These are phyloP conservation scores for Aythya baeri DNA, from an alignment of 2,113 vertebrate species.

Conservation along the genomic window DNA sequence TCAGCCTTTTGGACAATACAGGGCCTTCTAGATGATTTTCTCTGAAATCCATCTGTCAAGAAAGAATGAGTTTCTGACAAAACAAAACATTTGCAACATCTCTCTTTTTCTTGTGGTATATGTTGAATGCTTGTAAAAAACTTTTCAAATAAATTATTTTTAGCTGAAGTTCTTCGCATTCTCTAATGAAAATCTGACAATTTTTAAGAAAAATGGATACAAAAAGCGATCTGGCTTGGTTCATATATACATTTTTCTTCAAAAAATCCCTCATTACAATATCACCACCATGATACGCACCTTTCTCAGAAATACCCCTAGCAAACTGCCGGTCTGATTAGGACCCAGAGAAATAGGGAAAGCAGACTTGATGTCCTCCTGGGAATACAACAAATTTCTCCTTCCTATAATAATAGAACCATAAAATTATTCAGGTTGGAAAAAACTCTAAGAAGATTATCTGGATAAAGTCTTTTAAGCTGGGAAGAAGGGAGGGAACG, in stretches of 20 bases:
- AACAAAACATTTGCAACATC: neutral
- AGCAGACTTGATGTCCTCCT: neutral
- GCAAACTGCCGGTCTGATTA: neutral
- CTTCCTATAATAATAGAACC: neutral
- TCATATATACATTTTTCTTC: neutral
- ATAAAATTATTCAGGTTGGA: too few relatives aligned
- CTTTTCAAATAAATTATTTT: neutral
- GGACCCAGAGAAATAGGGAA: neutral
- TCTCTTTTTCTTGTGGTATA: neutral
- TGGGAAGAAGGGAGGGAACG: neutral
- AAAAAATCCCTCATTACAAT: neutral
- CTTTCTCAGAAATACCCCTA: neutral
- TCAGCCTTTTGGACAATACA: neutral
- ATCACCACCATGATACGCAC: neutral
- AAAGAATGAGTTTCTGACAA: slow-evolving; percentile 6
- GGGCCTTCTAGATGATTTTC: neutral
- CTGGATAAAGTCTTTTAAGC: neutral
- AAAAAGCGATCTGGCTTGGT: neutral
- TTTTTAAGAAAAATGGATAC: neutral
- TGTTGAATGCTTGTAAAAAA: neutral
- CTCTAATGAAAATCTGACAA: neutral
- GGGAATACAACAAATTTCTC: neutral
- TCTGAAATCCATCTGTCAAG: neutral
- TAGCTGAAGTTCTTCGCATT: neutral
- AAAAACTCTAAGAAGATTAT: too few relatives aligned